Conservation (phyloP, 2,113 vertebrate genomes). For the Syngnathus scovelli region DNA sequence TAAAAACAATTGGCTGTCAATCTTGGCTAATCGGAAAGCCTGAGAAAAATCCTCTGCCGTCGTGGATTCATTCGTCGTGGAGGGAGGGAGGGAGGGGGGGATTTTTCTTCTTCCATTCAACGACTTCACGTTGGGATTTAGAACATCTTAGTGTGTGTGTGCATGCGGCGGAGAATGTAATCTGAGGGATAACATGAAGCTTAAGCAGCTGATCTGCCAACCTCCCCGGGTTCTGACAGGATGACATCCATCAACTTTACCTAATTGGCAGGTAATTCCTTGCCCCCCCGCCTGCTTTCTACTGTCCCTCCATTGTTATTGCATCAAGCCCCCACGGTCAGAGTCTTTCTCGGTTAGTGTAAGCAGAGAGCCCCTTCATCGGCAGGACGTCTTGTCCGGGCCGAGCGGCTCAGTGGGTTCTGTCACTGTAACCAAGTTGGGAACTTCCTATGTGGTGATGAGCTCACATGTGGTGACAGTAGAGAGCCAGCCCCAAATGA, state of each 20-base stretch:
- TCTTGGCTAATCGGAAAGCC: not conserved
- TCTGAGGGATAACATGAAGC: slow-evolving; percentile 69
- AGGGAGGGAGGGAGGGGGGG: too few relatives aligned
- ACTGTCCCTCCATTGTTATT: slow-evolving; percentile 46
- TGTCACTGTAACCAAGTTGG: slow-evolving; percentile 75
- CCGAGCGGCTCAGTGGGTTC: slow-evolving; percentile 62
- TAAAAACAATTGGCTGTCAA: not conserved
- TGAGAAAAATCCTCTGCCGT: not conserved
- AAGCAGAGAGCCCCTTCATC: slow-evolving; percentile 32
- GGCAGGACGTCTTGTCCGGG: slow-evolving; percentile 58
- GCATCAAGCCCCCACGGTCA: slow-evolving; percentile 48
- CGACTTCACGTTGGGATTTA: not conserved
- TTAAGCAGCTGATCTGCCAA: slow-evolving; percentile 62
- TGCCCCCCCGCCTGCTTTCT: slow-evolving; percentile 37
- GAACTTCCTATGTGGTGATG: slow-evolving; percentile 75
- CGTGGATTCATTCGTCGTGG: too few relatives aligned
- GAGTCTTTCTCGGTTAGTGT: slow-evolving; percentile 46
- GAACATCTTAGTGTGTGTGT: slow-evolving; percentile 19
- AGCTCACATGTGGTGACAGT: slow-evolving; percentile 69
- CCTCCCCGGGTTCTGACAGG: slow-evolving; percentile 63
- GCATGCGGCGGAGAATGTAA: slow-evolving; percentile 54
- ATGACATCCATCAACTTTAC: slow-evolving; percentile 65
- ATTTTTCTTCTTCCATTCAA: not conserved
- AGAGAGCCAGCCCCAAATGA: slow-evolving; percentile 61
- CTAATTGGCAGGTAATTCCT: slow-evolving; percentile 71